Evolutionary conservation across 2,888 invertebrate genomes (phyloP).

Genomic region (Ecliptopera silaceata): DNA sequence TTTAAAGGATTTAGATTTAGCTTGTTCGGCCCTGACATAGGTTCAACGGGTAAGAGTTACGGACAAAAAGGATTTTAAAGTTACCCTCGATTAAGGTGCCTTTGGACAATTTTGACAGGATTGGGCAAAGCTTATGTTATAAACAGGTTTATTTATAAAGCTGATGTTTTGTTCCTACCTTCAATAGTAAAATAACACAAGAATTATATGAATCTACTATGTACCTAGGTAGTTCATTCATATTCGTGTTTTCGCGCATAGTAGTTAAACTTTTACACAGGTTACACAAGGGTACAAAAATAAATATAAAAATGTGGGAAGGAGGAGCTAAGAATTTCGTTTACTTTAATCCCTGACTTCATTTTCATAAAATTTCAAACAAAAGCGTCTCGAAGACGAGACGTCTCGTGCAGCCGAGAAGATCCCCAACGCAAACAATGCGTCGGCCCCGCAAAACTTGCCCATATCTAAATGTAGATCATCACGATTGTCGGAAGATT

Average conservation of each 20-base stretch:
- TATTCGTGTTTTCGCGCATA: too few species aligned
- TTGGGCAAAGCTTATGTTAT: constrained; percentile 5
- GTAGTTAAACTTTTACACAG: too few species aligned
- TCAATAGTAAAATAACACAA: too few species aligned
- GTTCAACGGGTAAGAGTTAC: constrained; percentile 61
- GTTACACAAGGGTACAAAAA: neutral
- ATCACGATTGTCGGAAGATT: constrained; percentile 70
- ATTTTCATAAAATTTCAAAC: constrained; percentile 24
- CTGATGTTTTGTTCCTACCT: too few species aligned
- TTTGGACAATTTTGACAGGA: constrained; percentile 27
- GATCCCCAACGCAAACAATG: constrained; percentile 48
- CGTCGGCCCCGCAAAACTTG: constrained; percentile 57
- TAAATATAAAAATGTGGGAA: neutral
- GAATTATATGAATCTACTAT: too few species aligned
- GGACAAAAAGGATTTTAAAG: constrained; percentile 53
- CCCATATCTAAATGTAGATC: constrained; percentile 67
- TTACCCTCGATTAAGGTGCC: constrained; percentile 42
- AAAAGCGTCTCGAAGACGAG: constrained; percentile 29
- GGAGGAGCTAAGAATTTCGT: neutral
- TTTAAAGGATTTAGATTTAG: constrained; percentile 77
- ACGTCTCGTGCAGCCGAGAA: constrained; percentile 48
- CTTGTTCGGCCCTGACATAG: constrained; percentile 73
- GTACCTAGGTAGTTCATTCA: too few species aligned
- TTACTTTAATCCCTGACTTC: constrained; percentile 16
- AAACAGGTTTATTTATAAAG: too few species aligned